Conservation (phyloP, 2,888 invertebrate genomes). For the Neoitamus cyanurus region DNA sequence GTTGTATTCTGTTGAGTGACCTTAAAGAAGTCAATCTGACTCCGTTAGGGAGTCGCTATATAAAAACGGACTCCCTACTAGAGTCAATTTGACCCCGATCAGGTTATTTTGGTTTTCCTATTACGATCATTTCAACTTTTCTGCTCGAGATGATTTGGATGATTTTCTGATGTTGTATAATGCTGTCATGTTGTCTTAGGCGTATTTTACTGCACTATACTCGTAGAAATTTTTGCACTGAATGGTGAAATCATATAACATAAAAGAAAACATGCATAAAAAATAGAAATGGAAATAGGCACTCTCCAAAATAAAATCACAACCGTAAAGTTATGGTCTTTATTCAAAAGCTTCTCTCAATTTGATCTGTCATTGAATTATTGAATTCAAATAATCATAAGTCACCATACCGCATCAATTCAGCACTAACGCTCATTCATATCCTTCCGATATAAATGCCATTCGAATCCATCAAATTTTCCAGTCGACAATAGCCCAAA, state of each 20-base stretch:
- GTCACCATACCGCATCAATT: not conserved
- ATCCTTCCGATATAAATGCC: not conserved
- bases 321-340: not conserved
- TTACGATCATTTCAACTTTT: not conserved
- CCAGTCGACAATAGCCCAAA: not conserved
- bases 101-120: slow-evolving; percentile 65
- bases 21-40: slow-evolving; percentile 95
- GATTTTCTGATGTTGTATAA: slow-evolving; percentile 19
- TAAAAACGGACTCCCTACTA: slow-evolving; percentile 95
- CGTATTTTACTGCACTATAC: not conserved
- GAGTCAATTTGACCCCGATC: slow-evolving; percentile 96
- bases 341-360: not conserved
- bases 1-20: slow-evolving; percentile 68
- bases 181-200: slow-evolving; percentile 28
- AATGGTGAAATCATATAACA: not conserved
- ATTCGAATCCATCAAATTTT: not conserved
- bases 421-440: not conserved
- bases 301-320: not conserved
- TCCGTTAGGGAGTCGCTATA: slow-evolving; percentile 95
- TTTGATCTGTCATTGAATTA: not conserved
- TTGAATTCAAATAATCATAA: not conserved
- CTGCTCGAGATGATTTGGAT: slow-evolving; percentile 24
- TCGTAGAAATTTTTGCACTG: not conserved
- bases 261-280: not conserved
- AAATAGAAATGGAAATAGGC: not conserved